Evolutionary conservation across 2,888 invertebrate genomes (phyloP).

Genomic region (Thera britannica): DNA sequence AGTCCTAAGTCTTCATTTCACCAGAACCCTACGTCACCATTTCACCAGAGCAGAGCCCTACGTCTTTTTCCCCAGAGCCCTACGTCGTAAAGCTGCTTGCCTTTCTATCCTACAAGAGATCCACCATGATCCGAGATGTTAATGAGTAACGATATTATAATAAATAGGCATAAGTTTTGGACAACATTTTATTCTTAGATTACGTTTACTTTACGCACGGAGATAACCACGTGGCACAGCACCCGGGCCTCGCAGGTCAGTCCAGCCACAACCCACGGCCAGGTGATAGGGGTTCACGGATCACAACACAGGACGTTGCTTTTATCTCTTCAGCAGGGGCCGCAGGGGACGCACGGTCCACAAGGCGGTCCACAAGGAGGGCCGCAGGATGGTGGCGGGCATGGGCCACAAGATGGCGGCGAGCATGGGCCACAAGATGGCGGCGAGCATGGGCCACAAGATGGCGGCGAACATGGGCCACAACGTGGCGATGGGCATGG

Average conservation of each 20-base stretch:
- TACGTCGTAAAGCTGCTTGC: too few species aligned
- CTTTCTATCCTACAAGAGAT: too few species aligned
- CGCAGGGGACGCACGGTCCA: slow-evolving; percentile 29
- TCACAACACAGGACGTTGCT: slow-evolving; percentile 22
- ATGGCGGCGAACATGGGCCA: neutral
- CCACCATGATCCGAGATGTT: too few species aligned
- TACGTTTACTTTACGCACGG: slow-evolving; percentile 39
- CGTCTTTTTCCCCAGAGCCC: too few species aligned
- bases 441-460: slow-evolving; percentile 9
- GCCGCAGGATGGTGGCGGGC: slow-evolving; percentile 29
- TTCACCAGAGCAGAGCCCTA: too few species aligned
- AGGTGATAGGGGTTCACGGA: slow-evolving; percentile 15
- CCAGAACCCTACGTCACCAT: too few species aligned
- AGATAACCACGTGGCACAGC: slow-evolving; percentile 36
- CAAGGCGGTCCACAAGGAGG: slow-evolving; percentile 3
- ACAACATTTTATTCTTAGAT: slow-evolving; percentile 46
- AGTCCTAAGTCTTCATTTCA: too few species aligned
- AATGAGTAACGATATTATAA: neutral
- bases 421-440: slow-evolving; percentile 11
- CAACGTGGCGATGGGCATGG: slow-evolving; percentile 34
- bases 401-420: slow-evolving; percentile 22
- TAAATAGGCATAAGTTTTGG: slow-evolving; percentile 14
- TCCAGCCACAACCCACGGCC: slow-evolving; percentile 14
- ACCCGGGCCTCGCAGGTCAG: slow-evolving; percentile 10
- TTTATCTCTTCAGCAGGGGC: slow-evolving; percentile 33